These are phyloP conservation scores for Limnodromus scolopaceus DNA, from an alignment of 2,797 vertebrate genomes.

Conservation along the genomic window DNA sequence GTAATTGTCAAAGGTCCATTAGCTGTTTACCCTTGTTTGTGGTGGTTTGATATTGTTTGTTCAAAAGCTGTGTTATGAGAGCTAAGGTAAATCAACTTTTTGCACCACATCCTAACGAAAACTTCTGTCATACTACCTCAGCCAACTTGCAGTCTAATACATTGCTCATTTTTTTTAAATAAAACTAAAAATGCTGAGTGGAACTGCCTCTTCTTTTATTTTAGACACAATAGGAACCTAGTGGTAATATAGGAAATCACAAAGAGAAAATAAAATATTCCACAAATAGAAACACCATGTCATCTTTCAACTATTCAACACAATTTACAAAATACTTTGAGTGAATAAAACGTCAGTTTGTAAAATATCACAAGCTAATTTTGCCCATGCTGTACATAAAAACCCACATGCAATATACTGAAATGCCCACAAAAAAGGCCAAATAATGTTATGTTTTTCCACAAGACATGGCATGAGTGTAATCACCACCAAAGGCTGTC, in stretches of 20 bases:
- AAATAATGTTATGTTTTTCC: not conserved
- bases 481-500: not conserved
- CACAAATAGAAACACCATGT: not conserved
- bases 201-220: not conserved
- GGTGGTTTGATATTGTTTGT: not conserved
- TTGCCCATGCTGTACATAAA: not conserved
- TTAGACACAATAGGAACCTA: not conserved
- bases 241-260: not conserved
- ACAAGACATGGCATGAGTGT: not conserved
- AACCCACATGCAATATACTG: not conserved
- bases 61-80: not conserved
- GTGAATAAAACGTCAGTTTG: not conserved
- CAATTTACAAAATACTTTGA: slow-evolving; percentile 2
- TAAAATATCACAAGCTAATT: not conserved
- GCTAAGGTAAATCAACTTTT: not conserved
- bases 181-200: not conserved
- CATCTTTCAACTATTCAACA: not conserved
- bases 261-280: not conserved
- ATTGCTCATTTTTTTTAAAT: not conserved
- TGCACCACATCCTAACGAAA: not conserved
- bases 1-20: not conserved
- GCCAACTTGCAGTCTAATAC: not conserved
- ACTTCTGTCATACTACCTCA: not conserved
- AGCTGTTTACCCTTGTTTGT: not conserved
- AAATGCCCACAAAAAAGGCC: not conserved